Base-by-base conservation (phyloP, 2,113 vertebrate genomes). In the Petroica traversi region DNA sequence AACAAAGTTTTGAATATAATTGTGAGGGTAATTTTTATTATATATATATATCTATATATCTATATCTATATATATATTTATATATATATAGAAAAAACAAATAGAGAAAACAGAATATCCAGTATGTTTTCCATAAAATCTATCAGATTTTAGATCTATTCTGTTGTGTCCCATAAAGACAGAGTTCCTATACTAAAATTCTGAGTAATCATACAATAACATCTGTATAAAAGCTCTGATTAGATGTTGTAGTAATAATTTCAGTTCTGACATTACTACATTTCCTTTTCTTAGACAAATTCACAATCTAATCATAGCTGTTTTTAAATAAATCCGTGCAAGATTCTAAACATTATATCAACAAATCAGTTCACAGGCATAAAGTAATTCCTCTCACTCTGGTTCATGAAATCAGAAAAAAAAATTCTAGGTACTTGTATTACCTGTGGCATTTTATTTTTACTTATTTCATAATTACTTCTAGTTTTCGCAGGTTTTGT, bases 141-240 rank as follows among this genome's bases (percentile, higher is more conserved):
- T n/a, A n/a, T n/a, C n/a, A 84, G 24, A 58, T 66, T n/a, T 49
- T 76, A 52, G 12, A 52, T 38, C 6, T 40, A n/a, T 12, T 48
- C 19, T 28, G 24, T n/a, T 0, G 0, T 40, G 17, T 71, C 82
- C 17, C 8, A 4, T 29, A 33, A 54, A 73, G 85, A 38, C 0
- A 0, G 9, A 61, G 12, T 19, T 93, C 24, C 20, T 51, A 16
- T 19, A 91, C 7, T 62, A 91, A 83, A 74, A 63, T n/a, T 63
- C 46, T 40, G 2, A 36, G 14, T 36, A 64, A 34, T 25, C 9
- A 19, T 45, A 14, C 15, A 68, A 5, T 38, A 79, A 43, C 5
- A 48, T 33, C 41, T 38, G 19, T 34, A 17, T 19, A 49, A 79
- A 19, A 49, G 24, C 19, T 69, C 38, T 64, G 24, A 72, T 67